Evolutionary conservation across 2,888 invertebrate species (phyloP).

Genomic region (Drosophila recens): DNA sequence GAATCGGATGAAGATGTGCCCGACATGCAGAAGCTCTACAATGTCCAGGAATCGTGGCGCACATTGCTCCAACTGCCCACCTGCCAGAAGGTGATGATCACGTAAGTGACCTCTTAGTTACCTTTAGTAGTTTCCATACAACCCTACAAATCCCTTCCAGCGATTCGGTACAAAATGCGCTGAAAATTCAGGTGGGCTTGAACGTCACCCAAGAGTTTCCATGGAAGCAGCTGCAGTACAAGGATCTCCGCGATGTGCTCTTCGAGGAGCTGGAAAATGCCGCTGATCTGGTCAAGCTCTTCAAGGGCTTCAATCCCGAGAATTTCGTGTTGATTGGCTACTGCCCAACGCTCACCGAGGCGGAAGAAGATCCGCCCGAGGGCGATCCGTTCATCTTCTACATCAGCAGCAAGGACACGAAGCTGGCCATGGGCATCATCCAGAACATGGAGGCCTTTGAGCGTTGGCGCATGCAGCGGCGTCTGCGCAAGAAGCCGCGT

Average conservation of each 20-base stretch:
- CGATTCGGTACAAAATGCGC: constrained; percentile 70
- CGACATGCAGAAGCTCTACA: constrained; percentile 59
- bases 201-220: constrained; percentile 91
- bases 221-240: constrained; percentile 89
- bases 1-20: constrained; percentile 70
- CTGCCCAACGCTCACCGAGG: constrained; percentile 87
- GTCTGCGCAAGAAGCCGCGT: constrained; percentile 86
- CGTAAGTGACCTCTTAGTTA: constrained; percentile 47
- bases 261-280: constrained; percentile 86
- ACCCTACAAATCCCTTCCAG: constrained; percentile 20
- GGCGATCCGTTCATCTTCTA: constrained; percentile 90
- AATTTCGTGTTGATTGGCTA: constrained; percentile 88
- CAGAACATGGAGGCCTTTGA: constrained; percentile 86
- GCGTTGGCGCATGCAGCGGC: constrained; percentile 86
- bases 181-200: constrained; percentile 89
- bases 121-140: too few relatives aligned
- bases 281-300: constrained; percentile 83
- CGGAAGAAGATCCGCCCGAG: constrained; percentile 86
- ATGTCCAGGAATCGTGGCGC: constrained; percentile 77
- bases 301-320: constrained; percentile 84
- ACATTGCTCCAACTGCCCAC: constrained; percentile 66
- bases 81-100: constrained; percentile 75
- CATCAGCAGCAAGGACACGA: constrained; percentile 85
- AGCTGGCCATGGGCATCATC: constrained; percentile 86
- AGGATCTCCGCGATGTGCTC: constrained; percentile 88